Evolutionary conservation across 2,888 invertebrate species (phyloP), one percentile per base, ranked within the genome.

Genomic region (Hydrotaea cyrtoneurina): DNA sequence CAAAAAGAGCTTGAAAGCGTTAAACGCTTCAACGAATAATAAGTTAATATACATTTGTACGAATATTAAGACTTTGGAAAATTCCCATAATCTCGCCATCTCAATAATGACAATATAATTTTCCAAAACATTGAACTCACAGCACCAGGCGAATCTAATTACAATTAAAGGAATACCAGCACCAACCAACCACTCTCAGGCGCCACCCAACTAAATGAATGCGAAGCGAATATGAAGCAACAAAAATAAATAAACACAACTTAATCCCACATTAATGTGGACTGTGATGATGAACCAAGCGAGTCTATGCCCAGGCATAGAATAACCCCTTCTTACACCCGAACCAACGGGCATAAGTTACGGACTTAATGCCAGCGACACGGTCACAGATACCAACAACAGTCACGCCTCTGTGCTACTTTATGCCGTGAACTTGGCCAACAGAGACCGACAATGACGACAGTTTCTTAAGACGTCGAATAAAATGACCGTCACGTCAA

Each of bases 401-500:
- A 50, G 50, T n/a, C n/a, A 50, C 11, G 36, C n/a, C n/a, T n/a
- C n/a, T n/a, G n/a, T 31, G 31, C 50, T 15, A 15, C 13, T 50
- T 15, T n/a, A 31, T 15, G 3, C 50, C 50, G n/a, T n/a, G 1
- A n/a, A 50, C 50, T 50, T 50, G 39, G 39, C 7, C 50, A n/a
- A 72, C 31, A 17, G 50, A 17, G 50, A 50, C 23, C 89, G 88
- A 90, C 87, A 88, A 87, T 89, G 36, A 43, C 19, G 36, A 71
- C 81, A 85, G 62, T 26, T 46, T 79, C 86, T 87, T 88, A 88
- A 88, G 87, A 86, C 87, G 78, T 53, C 74, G 80, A 87, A 86
- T 86, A 86, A 85, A 87, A 87, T 87, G 88, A 86, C 87, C 87
- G 87, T 82, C 88, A 87, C 86, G 87, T 82, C 82, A 78, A 75